Percentiles rank a stretch among this genome's conserved stretches.
Conservation (phyloP, 2,888 invertebrate genomes). For the Ectemnius cavifrons region DNA sequence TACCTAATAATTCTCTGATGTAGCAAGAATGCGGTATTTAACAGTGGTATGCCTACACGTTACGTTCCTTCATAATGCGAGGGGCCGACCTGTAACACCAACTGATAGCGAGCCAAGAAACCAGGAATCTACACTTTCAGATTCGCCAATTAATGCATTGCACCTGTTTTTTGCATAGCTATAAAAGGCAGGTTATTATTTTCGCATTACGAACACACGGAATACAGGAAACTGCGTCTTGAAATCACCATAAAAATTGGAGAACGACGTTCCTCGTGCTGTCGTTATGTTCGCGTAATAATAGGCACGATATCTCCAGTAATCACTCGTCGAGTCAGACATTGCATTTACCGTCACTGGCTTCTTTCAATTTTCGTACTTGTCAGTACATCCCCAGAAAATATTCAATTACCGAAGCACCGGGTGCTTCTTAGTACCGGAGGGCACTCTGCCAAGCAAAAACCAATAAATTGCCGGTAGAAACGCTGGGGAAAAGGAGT, state of each 20-base stretch:
- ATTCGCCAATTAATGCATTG: conserved; percentile 10
- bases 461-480: too few relatives aligned
- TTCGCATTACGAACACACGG: conserved; percentile 33
- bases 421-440: too few relatives aligned
- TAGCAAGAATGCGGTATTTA: too few relatives aligned
- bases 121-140: conserved; percentile 7
- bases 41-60: too few relatives aligned
- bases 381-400: background rate
- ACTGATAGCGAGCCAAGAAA: too few relatives aligned
- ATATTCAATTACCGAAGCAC: too few relatives aligned
- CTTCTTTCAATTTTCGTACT: conserved; percentile 22
- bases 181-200: conserved; percentile 35
- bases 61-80: too few relatives aligned
- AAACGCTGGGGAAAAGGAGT: too few relatives aligned
- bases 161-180: conserved; percentile 9
- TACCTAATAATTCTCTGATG: too few relatives aligned
- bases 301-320: conserved; percentile 11
- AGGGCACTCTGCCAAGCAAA: too few relatives aligned
- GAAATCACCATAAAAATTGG: conserved; percentile 24
- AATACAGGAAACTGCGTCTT: conserved; percentile 39
- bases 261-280: conserved; percentile 22
- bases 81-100: too few relatives aligned
- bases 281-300: conserved; percentile 36
- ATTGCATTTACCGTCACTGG: conserved; percentile 18
- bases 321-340: background rate